Conservation (phyloP, 2,113 vertebrate species). For the Gavialis gangeticus region DNA sequence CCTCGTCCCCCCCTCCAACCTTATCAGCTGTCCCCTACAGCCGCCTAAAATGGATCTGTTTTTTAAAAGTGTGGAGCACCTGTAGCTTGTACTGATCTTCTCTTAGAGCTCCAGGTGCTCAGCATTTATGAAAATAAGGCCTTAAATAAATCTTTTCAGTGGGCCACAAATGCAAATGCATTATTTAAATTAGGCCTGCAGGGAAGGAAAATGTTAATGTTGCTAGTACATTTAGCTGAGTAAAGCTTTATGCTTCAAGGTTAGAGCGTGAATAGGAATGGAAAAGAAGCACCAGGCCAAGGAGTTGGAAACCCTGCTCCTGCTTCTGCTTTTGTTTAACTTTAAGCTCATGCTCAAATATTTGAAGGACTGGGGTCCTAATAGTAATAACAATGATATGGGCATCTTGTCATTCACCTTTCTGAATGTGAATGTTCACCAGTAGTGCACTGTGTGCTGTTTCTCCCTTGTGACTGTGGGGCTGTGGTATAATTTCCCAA, state of each 20-base stretch:
- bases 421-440: accelerated
- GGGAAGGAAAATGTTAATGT: slow-evolving; percentile 21
- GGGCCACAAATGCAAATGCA: neutral
- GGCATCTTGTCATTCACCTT: neutral
- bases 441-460: neutral
- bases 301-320: accelerated
- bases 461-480: accelerated
- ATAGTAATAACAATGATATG: accelerated
- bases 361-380: neutral
- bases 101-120: neutral
- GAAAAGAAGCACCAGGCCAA: neutral
- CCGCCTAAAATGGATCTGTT: neutral
- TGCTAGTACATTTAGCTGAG: neutral
- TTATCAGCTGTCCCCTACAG: neutral
- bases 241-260: neutral
- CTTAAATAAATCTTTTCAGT: slow-evolving; percentile 27
- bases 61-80: accelerated
- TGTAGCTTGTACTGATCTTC: neutral
- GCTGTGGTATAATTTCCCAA: neutral
- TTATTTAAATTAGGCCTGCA: slow-evolving; percentile 10
- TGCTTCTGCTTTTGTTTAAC: accelerated
- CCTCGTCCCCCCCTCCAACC: accelerated
- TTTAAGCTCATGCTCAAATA: accelerated
- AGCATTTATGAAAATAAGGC: neutral
- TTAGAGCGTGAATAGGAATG: neutral